These are phyloP conservation scores for Drosophila sp. DNA, from an alignment of 1,140 invertebrate genomes.

Conservation along the genomic window DNA sequence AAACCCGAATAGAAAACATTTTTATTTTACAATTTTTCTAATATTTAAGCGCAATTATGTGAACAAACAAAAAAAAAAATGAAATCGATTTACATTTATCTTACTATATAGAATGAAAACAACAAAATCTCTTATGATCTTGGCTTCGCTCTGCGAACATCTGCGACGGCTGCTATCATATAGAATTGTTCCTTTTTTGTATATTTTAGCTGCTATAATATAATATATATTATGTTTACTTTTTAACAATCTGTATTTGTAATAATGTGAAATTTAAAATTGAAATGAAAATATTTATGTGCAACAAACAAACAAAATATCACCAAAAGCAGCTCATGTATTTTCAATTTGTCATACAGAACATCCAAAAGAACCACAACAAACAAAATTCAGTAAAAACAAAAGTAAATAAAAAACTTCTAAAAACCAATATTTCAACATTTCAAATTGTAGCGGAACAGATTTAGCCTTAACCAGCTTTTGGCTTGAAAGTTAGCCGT, in stretches of 20 bases:
- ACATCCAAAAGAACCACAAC: slow-evolving; percentile 32
- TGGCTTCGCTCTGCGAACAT: slow-evolving; percentile 42
- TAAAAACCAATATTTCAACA: slow-evolving; percentile 45
- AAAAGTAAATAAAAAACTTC: slow-evolving; percentile 69
- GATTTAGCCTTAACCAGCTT: neutral
- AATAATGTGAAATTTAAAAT: slow-evolving; percentile 35
- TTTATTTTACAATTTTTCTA: slow-evolving; percentile 62
- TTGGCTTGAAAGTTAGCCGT: too few species aligned
- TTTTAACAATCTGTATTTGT: slow-evolving; percentile 60
- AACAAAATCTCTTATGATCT: slow-evolving; percentile 53
- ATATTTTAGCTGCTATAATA: slow-evolving; percentile 73
- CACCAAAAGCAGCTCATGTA: slow-evolving; percentile 45
- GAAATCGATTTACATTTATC: slow-evolving; percentile 78
- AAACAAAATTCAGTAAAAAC: slow-evolving; percentile 50
- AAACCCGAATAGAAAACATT: slow-evolving; percentile 30
- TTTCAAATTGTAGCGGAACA: neutral
- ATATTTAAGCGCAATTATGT: slow-evolving; percentile 74
- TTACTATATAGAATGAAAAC: slow-evolving; percentile 51
- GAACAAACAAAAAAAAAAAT: slow-evolving; percentile 61
- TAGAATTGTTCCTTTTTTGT: slow-evolving; percentile 78
- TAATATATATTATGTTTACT: slow-evolving; percentile 46
- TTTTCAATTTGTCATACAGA: slow-evolving; percentile 66
- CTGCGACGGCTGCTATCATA: slow-evolving; percentile 56
- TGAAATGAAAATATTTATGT: slow-evolving; percentile 35
- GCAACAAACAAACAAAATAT: slow-evolving; percentile 49